A percentile compares a stretch with the other conserved stretches of the same genome.
Conservation (phyloP, 64 coral and sea anemone genomes). For the Dendrophyllia cribrosa region DNA sequence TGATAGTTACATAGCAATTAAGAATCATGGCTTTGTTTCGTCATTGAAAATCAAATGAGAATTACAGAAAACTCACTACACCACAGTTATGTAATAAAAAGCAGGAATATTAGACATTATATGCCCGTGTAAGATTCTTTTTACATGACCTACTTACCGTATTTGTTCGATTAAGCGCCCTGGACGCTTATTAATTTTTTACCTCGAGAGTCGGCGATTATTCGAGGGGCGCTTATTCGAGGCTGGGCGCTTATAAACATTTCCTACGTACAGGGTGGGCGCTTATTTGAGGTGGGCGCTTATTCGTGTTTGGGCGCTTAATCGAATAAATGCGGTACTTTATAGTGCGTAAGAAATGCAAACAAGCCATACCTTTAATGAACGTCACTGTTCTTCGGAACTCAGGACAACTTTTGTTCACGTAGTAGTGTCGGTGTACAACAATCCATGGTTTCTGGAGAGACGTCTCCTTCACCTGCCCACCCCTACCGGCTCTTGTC, state of each 20-base stretch:
- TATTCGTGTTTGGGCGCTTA: no score
- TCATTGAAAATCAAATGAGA: neutral
- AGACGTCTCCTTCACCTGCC: neutral
- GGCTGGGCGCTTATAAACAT: no score
- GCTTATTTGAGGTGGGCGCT: no score
- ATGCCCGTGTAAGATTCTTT: neutral
- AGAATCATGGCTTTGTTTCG: neutral
- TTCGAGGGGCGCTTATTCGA: no score
- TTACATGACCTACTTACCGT: neutral
- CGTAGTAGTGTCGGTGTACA: neutral
- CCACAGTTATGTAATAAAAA: neutral
- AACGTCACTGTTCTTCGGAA: neutral
- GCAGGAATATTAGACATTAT: neutral
- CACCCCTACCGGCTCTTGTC: slow-evolving; percentile 39
- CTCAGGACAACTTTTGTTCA: slow-evolving; percentile 6
- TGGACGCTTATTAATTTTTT: no score
- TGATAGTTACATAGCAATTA: neutral
- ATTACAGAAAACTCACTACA: neutral
- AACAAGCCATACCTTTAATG: neutral
- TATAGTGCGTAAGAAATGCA: neutral
- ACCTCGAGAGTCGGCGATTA: no score
- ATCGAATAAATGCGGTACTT: no score
- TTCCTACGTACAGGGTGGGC: no score
- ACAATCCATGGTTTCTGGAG: neutral
- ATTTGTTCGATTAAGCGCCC: no score